Base-by-base conservation (phyloP, 2,888 invertebrate genomes). In the Scelioninae gen. 2 region DNA sequence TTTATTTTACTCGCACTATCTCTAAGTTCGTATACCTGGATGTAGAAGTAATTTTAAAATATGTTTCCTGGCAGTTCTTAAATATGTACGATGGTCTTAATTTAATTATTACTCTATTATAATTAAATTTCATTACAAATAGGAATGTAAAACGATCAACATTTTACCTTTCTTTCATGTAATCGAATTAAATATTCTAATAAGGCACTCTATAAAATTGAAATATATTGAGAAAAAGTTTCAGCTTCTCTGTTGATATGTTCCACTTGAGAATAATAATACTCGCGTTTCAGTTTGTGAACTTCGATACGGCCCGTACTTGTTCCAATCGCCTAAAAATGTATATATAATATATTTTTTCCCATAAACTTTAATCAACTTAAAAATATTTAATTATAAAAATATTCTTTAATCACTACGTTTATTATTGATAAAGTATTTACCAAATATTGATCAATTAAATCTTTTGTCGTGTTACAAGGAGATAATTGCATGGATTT, bases 211-310 rank as follows among this genome's bases (percentile, higher is more conserved):
- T 79, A 83, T 58, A 83, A 81, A 78, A 82, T 77, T 76, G 85
- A 85, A 75, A 87, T 85, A 71, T 88, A 89, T 79, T 85, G 86
- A 73, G 87, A 82, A 82, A 89, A 88, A 43, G 84, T 86, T 65
- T 86, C 83, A 13, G 87, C 77, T 78, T 89, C 87, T 69, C 84
- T 82, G 25, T 84, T 79, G 55, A 86, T 83, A 37, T 85, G 82
- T 52, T 87, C 82, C 22, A 78, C 78, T 31, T 84, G 79, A 43
- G 86, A 82, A 73, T 83, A 83, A 43, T 83, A 84, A 77, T 87
- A 88, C 58, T 87, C 86, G 57, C 83, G 79, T 64, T 85, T 88
- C 15, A 89, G 78, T 65, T 87, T 82, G 76, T 89, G 88, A 33
- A 89, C 78, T 76, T 87, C 86, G 11, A 89, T 78, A 18, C 79